Percentiles rank a stretch among this genome's conserved stretches.
These are phyloP conservation scores for Agrochola macilenta DNA, from an alignment of 2,888 invertebrate species.

Conservation along the genomic window DNA sequence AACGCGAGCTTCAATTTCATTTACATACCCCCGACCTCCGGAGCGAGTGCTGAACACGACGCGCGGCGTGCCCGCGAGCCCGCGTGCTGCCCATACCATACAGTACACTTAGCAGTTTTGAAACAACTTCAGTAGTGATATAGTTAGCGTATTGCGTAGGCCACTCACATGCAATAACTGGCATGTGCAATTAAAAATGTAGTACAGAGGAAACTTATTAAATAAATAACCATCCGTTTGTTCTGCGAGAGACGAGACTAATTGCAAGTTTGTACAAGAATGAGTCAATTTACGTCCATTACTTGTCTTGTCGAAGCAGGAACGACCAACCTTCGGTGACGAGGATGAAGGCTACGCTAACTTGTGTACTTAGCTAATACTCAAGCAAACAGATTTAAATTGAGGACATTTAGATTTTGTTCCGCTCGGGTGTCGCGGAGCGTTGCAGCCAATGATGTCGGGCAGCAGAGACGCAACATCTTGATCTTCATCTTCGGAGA, in stretches of 20 bases:
- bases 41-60: conserved; percentile 35
- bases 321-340: conserved; percentile 53
- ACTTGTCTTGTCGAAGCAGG: conserved; percentile 29
- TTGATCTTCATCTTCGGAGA: conserved; percentile 7
- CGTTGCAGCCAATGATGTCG: conserved; percentile 40
- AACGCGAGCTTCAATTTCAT: conserved; percentile 62
- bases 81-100: conserved; percentile 26
- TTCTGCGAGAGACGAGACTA: conserved; percentile 34
- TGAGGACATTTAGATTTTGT: conserved; percentile 65
- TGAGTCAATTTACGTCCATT: conserved; percentile 30
- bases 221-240: conserved; percentile 37
- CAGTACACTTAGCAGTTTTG: conserved; percentile 49
- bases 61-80: conserved; percentile 19
- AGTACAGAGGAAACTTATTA: conserved; percentile 53
- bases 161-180: conserved; percentile 50
- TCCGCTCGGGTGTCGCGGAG: conserved; percentile 61
- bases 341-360: conserved; percentile 57
- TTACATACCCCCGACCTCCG: conserved; percentile 62
- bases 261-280: conserved; percentile 21
- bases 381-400: conserved; percentile 57
- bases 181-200: conserved; percentile 62
- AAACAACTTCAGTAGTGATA: conserved; percentile 47
- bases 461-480: conserved; percentile 27
- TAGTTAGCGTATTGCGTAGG: conserved; percentile 57
- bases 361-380: conserved; percentile 62